Percentiles rank a stretch among this genome's conserved stretches.
These are phyloP conservation scores for Dendroctonus valens DNA, from an alignment of 1,140 invertebrate genomes.

Conservation along the genomic window DNA sequence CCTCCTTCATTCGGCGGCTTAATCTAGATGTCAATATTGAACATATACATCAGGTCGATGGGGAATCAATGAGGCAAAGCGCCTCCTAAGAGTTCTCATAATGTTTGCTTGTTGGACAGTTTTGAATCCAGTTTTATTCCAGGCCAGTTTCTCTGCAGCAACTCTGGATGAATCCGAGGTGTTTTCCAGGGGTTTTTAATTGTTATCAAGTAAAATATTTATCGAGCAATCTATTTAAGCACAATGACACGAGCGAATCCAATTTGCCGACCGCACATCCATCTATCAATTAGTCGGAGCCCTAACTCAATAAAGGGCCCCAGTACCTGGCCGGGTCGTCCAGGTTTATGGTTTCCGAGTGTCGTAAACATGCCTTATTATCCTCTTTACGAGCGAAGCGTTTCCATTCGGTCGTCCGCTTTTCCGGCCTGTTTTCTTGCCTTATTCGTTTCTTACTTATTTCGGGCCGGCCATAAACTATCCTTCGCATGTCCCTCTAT, in stretches of 20 bases:
- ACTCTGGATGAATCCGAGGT: no score
- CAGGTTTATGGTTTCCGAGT: slow-evolving; percentile 35
- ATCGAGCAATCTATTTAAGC: slow-evolving; percentile 6
- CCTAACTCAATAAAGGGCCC: slow-evolving; percentile 27
- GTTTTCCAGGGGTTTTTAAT: no score
- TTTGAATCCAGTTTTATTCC: no score
- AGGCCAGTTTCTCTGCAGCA: no score
- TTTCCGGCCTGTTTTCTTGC: slow-evolving; percentile 22
- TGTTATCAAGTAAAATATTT: slow-evolving; percentile 3
- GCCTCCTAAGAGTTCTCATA: no score
- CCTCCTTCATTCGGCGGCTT: no score
- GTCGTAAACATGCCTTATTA: slow-evolving; percentile 47
- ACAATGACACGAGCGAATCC: slow-evolving; percentile 9
- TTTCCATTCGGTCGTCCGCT: slow-evolving; percentile 29
- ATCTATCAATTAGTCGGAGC: slow-evolving; percentile 27
- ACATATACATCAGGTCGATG: no score
- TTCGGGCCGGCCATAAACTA: slow-evolving; percentile 36
- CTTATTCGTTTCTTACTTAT: slow-evolving; percentile 37
- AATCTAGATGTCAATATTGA: no score
- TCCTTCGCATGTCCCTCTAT: slow-evolving; percentile 29
- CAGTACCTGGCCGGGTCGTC: slow-evolving; percentile 17
- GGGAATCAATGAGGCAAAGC: no score
- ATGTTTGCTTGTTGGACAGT: no score
- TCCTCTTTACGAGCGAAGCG: slow-evolving; percentile 40
- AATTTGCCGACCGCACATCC: slow-evolving; percentile 17